These are phyloP conservation scores for Brienomyrus longianalis DNA, from an alignment of 2,113 vertebrate genomes.

Conservation along the genomic window DNA sequence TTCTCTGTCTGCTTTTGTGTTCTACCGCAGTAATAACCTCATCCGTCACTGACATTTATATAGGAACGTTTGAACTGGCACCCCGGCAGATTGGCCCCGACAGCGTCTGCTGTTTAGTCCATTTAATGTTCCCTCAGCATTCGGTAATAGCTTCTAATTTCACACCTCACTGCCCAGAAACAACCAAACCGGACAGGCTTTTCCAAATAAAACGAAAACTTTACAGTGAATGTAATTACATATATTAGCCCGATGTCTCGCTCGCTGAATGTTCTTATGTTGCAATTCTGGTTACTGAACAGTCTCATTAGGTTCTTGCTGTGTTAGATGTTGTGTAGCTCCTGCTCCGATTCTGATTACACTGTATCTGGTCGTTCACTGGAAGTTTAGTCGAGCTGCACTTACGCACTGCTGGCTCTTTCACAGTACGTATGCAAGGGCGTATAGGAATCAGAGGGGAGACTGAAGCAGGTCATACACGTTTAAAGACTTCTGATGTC, in stretches of 20 bases:
- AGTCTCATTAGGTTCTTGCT: background rate
- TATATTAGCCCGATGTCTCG: background rate
- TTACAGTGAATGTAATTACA: background rate
- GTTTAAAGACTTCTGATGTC: background rate
- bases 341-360: background rate
- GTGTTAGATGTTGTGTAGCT: background rate
- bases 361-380: too few species aligned
- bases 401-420: background rate
- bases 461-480: background rate
- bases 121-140: background rate
- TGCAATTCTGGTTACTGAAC: background rate
- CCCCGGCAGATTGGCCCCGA: background rate
- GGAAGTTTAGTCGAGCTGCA: too few species aligned
- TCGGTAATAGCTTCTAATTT: background rate
- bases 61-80: background rate
- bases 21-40: background rate
- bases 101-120: background rate
- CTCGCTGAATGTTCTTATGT: background rate
- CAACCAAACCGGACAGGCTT: background rate
- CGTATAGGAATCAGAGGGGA: background rate
- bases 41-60: background rate
- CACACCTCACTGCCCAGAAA: background rate
- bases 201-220: background rate
- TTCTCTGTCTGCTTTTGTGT: background rate
- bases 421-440: background rate